These are phyloP conservation scores for Dryococelus australis DNA, from an alignment of 2,888 invertebrate genomes.

Conservation along the genomic window DNA sequence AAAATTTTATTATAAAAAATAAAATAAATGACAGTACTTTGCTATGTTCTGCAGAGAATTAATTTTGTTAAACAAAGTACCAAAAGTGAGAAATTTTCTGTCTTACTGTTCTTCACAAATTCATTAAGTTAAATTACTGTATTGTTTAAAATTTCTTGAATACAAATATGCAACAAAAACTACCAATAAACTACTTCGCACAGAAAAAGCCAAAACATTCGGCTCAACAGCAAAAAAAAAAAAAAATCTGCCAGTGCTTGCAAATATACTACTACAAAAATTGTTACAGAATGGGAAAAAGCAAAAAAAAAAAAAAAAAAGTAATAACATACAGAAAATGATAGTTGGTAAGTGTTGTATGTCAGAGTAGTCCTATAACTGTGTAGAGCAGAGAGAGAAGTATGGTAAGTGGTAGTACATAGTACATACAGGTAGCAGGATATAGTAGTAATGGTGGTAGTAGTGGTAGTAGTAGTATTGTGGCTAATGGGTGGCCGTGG, in stretches of 20 bases:
- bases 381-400: not conserved
- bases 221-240: not conserved
- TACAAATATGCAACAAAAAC: not conserved
- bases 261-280: slow-evolving; percentile 1
- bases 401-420: not conserved
- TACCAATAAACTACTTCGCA: not conserved
- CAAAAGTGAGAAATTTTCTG: too few species aligned
- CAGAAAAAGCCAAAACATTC: not conserved
- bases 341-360: not conserved
- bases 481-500: slow-evolving; percentile 39
- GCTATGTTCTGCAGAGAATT: too few species aligned
- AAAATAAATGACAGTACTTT: too few species aligned
- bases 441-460: slow-evolving; percentile 29
- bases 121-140: not conserved
- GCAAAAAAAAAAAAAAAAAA: not conserved
- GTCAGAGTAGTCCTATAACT: not conserved
- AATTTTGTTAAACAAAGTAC: too few species aligned
- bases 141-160: not conserved
- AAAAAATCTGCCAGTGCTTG: not conserved
- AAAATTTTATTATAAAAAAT: too few species aligned
- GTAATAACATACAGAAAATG: not conserved
- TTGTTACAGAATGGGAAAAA: not conserved
- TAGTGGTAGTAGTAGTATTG: slow-evolving; percentile 32
- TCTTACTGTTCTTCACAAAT: not conserved
- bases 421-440: slow-evolving; percentile 28